Percentiles rank a stretch among this genome's conserved stretches.
Evolutionary conservation across 2,113 vertebrate genomes (phyloP).

Genomic region (Opisthocomus hoazin): DNA sequence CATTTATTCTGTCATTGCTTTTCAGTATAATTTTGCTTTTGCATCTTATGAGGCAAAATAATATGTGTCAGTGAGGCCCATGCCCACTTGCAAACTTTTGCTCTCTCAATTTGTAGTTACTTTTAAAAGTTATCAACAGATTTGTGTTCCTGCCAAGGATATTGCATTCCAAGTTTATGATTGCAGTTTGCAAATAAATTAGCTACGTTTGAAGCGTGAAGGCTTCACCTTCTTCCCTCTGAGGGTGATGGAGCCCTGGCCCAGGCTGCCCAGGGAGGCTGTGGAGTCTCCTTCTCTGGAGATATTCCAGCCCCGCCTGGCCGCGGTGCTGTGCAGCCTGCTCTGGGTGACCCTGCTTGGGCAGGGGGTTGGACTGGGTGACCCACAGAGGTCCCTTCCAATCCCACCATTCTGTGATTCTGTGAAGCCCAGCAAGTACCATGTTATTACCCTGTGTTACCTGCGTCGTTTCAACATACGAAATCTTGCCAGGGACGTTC

Average conservation of each 20-base stretch:
- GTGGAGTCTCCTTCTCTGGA: no score
- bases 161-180: not conserved
- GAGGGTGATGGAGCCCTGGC: no score
- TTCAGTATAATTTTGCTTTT: not conserved
- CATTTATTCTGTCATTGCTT: not conserved
- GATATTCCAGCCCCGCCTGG: no score
- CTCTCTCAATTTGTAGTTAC: not conserved
- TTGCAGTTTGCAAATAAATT: not conserved
- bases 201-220: not conserved
- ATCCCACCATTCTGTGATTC: no score
- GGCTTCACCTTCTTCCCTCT: no score
- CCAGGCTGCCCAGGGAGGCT: no score
- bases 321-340: no score
- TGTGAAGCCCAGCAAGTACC: not conserved
- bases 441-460: not conserved
- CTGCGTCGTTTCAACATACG: not conserved
- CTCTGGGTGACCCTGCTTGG: no score
- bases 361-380: no score
- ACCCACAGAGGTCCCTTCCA: no score
- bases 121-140: not conserved
- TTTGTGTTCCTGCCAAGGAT: not conserved
- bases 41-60: not conserved
- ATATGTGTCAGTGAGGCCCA: not conserved
- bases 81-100: not conserved
- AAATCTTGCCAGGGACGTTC: not conserved